phyloP scores from a whole-genome alignment of 2,113 vertebrate species.

The Danio rerio region GRCz12tu NC_133181.1:7752501-7753000 shows the following conservation, averaged over 20 bases:
- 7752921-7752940: too few relatives aligned
- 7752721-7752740: too few relatives aligned
- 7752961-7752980: too few relatives aligned
- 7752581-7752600: conserved; percentile 3
- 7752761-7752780: conserved; percentile 11
- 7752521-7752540: conserved; percentile 36
- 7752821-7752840: conserved; percentile 81
- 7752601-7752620: background rate
- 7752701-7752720: background rate
- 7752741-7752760: background rate
- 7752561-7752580: conserved; percentile 41
- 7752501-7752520: background rate
- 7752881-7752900: too few relatives aligned
- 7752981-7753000: too few relatives aligned
- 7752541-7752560: background rate
- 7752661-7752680: background rate
- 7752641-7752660: background rate
- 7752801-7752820: conserved; percentile 63
- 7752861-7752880: background rate
- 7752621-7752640: background rate
- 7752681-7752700: background rate
- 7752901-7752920: too few relatives aligned
- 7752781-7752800: conserved; percentile 53
- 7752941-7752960: too few relatives aligned
- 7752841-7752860: conserved; percentile 91